phyloP scores from a whole-genome alignment of 1,140 invertebrate genomes.

The Leptopilina clavipes region DNA sequence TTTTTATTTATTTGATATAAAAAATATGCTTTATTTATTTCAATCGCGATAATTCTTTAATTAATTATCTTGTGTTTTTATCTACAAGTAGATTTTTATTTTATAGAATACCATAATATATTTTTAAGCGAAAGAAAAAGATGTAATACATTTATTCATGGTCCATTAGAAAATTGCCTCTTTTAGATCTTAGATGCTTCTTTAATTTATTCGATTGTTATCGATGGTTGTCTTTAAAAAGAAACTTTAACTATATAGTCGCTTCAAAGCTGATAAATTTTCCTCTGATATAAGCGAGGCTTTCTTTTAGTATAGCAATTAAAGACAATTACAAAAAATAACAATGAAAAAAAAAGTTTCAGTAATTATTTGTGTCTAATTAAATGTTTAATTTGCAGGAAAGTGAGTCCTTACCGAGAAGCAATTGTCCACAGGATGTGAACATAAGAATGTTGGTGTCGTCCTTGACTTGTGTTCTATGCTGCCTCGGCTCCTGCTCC shows the following conservation, averaged over 20 bases:
- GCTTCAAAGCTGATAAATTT: background rate
- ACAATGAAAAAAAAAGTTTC: background rate
- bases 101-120: background rate
- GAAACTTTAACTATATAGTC: background rate
- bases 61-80: background rate
- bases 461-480: slow-evolving; percentile 53
- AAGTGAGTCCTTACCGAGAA: slow-evolving; percentile 62
- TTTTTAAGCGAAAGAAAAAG: too few relatives aligned
- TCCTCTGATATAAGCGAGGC: slow-evolving; percentile 10
- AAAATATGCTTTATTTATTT: too few relatives aligned
- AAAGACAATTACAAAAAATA: background rate
- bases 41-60: too few relatives aligned
- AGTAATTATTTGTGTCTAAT: background rate
- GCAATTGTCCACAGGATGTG: slow-evolving; percentile 68
- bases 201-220: background rate
- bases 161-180: too few relatives aligned
- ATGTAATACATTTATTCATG: too few relatives aligned
- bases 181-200: too few relatives aligned
- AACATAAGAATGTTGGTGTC: slow-evolving; percentile 70
- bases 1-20: too few relatives aligned
- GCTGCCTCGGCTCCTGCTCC: slow-evolving; percentile 52
- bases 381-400: slow-evolving; percentile 32
- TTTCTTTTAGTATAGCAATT: background rate
- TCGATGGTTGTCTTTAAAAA: background rate
- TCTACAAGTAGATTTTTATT: background rate